These are phyloP conservation scores for Poecile atricapillus DNA, from an alignment of 2,113 vertebrate species.

Conservation along the genomic window DNA sequence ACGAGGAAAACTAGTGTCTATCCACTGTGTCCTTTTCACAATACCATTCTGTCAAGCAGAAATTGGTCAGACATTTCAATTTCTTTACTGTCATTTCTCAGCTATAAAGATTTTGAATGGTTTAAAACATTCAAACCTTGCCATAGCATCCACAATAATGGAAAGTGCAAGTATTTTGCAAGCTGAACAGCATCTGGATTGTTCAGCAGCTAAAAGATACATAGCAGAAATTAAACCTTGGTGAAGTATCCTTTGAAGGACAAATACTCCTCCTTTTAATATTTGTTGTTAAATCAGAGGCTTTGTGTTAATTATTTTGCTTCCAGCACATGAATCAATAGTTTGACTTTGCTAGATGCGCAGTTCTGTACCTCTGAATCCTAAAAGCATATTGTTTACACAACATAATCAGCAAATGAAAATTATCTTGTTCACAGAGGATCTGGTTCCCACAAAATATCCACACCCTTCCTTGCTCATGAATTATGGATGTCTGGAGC, in stretches of 20 bases:
- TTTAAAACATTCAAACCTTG: background rate
- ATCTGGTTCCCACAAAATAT: slow-evolving; percentile 47
- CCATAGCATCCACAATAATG: background rate
- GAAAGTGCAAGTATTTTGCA: background rate
- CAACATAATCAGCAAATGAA: slow-evolving; percentile 50
- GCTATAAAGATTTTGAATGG: background rate
- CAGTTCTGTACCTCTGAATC: background rate
- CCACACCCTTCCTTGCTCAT: slow-evolving; percentile 52
- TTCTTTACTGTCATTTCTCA: background rate
- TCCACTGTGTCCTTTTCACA: background rate
- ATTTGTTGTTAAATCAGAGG: background rate
- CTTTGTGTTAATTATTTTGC: background rate
- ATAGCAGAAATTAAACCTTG: background rate
- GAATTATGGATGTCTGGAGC: slow-evolving; percentile 61
- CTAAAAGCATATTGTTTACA: slow-evolving; percentile 50
- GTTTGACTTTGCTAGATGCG: slow-evolving; percentile 9
- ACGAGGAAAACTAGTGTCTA: background rate
- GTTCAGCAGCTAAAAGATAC: background rate
- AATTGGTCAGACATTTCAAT: background rate
- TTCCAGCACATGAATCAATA: background rate
- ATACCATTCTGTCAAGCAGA: background rate
- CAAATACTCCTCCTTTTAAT: background rate
- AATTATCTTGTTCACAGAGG: slow-evolving; percentile 42
- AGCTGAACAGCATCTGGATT: background rate
- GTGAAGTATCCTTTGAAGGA: background rate